Conservation (phyloP, 2,888 invertebrate genomes). For the Epicampocera succincta region DNA sequence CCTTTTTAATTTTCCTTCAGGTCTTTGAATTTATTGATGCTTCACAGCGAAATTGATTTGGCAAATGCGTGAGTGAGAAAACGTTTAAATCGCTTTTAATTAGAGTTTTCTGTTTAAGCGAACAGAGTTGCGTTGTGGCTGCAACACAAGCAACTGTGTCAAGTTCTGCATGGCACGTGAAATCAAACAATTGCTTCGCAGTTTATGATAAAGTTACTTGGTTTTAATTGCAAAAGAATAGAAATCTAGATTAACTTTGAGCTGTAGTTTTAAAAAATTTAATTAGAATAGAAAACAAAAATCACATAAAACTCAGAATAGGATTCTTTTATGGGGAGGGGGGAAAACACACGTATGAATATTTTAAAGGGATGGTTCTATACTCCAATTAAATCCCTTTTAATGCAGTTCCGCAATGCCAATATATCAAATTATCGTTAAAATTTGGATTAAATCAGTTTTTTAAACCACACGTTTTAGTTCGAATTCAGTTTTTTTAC, state of each 20-base stretch:
- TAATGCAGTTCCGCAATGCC: too few relatives aligned
- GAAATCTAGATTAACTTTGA: slow-evolving; percentile 1
- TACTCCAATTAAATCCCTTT: too few relatives aligned
- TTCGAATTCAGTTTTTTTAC: too few relatives aligned
- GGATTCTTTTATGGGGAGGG: too few relatives aligned
- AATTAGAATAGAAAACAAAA: neutral
- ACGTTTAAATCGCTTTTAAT: slow-evolving; percentile 58
- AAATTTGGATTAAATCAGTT: too few relatives aligned
- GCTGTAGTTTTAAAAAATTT: slow-evolving; percentile 9
- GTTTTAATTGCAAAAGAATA: slow-evolving; percentile 17
- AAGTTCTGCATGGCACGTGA: slow-evolving; percentile 7
- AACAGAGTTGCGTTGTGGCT: neutral
- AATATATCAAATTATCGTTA: too few relatives aligned
- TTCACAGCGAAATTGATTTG: slow-evolving; percentile 53
- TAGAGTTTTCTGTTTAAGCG: slow-evolving; percentile 51
- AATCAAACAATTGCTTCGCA: slow-evolving; percentile 31
- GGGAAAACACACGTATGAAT: too few relatives aligned
- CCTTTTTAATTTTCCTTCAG: neutral
- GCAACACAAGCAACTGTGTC: slow-evolving; percentile 7
- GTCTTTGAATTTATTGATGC: slow-evolving; percentile 12
- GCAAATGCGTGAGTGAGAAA: slow-evolving; percentile 42
- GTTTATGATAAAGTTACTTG: slow-evolving; percentile 44
- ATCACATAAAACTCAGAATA: neutral
- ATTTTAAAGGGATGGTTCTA: too few relatives aligned
- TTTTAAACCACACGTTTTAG: too few relatives aligned